Conservation (phyloP, 2,888 invertebrate species). For the Pammene aurita region DNA sequence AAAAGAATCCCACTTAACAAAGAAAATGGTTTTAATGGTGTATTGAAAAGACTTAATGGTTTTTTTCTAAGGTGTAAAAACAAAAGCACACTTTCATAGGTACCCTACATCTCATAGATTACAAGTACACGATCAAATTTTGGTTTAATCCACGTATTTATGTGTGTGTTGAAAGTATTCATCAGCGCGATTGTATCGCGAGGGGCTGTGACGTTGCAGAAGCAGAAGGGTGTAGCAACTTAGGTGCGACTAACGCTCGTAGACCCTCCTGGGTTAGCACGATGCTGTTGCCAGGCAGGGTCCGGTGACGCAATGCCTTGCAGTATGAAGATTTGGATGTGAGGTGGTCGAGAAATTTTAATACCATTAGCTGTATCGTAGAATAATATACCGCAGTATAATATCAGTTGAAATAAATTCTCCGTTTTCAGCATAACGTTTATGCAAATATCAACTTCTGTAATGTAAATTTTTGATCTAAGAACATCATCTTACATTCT, state of each 20-base stretch:
- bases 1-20: no score
- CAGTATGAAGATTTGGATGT: slow-evolving; percentile 55
- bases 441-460: no score
- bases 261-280: not conserved
- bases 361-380: not conserved
- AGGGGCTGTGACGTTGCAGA: slow-evolving; percentile 53
- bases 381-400: not conserved
- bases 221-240: slow-evolving; percentile 40
- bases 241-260: not conserved
- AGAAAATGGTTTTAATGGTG: no score
- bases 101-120: slow-evolving; percentile 22
- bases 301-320: slow-evolving; percentile 52
- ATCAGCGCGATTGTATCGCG: slow-evolving; percentile 73
- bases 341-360: slow-evolving; percentile 44
- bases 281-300: slow-evolving; percentile 69
- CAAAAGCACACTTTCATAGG: not conserved
- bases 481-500: no score
- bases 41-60: no score
- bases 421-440: not conserved
- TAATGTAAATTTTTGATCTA: not conserved
- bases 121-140: slow-evolving; percentile 35
- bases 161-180: slow-evolving; percentile 69
- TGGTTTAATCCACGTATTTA: slow-evolving; percentile 46
- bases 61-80: not conserved
- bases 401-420: not conserved